Evolutionary conservation across 2,797 vertebrate genomes (phyloP).

Genomic region (Spatula clypeata): DNA sequence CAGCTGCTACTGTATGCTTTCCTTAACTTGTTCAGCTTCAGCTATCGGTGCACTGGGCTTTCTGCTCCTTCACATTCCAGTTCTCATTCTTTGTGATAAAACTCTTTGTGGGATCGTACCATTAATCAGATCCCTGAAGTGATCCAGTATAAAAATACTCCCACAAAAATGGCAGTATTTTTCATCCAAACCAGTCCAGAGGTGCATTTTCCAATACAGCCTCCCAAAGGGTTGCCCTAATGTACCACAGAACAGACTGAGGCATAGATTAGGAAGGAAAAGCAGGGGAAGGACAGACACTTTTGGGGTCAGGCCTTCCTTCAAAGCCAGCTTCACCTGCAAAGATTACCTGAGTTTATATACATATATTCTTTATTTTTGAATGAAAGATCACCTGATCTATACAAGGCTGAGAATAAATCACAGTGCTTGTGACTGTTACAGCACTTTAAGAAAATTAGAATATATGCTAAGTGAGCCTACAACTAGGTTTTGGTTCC

Average conservation of each 20-base stretch:
- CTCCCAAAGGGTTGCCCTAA: not conserved
- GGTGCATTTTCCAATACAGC: not conserved
- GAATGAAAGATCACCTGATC: not conserved
- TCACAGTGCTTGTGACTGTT: not conserved
- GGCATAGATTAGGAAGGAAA: accelerated
- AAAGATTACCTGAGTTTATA: not conserved
- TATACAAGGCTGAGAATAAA: not conserved
- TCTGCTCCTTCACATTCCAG: not conserved
- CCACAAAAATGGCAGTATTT: not conserved
- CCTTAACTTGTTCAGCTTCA: not conserved
- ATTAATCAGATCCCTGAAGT: not conserved
- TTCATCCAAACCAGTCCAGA: slow-evolving; percentile 5
- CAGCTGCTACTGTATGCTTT: slow-evolving; percentile 69
- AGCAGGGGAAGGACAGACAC: not conserved
- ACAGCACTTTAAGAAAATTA: not conserved
- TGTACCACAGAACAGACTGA: not conserved
- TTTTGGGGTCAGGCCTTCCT: not conserved
- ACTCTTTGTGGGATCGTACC: not conserved
- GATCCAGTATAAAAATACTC: not conserved
- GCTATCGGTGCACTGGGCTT: not conserved
- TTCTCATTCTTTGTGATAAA: not conserved
- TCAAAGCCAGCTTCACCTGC: not conserved
- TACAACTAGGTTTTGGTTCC: not conserved
- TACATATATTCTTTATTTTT: too few relatives aligned
- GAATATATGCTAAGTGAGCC: not conserved